Evolutionary conservation across 35 echinoderm and acorn worm species (phyloP).

Genomic region (Chiridota heheva): DNA sequence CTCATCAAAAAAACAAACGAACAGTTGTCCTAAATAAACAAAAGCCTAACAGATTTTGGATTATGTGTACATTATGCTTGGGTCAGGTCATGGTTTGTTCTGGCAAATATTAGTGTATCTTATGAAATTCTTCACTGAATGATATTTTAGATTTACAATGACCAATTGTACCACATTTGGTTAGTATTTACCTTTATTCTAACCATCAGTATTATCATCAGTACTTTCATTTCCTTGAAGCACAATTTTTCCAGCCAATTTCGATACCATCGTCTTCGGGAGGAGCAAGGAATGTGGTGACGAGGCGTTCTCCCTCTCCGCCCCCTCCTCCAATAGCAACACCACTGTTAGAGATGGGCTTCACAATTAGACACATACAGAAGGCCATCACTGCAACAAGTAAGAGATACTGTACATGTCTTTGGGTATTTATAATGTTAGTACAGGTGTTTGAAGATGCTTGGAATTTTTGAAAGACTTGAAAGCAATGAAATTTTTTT

Average conservation of each 20-base stretch:
- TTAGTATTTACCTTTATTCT: not conserved
- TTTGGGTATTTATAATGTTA: not conserved
- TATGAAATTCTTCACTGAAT: no score
- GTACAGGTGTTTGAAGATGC: no score
- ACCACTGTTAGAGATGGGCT: constrained; percentile 92
- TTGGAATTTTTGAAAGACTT: no score
- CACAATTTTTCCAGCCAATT: constrained; percentile 36
- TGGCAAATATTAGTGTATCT: no score
- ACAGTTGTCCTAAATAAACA: no score
- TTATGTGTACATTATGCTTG: no score
- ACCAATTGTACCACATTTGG: not conserved
- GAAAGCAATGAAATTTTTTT: no score
- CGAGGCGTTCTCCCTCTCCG: constrained; percentile 52
- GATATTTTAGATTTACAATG: no score
- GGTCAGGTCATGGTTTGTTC: no score
- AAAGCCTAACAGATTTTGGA: no score
- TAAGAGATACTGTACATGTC: not conserved
- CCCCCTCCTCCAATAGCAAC: constrained; percentile 77
- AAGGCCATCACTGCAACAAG: constrained; percentile 85
- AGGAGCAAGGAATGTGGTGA: not conserved
- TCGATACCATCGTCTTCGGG: constrained; percentile 17
- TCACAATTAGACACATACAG: constrained; percentile 81
- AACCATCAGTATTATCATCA: not conserved
- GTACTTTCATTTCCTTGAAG: not conserved
- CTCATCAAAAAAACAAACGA: no score